Evolutionary conservation across 2,888 invertebrate species (phyloP).

Genomic region (Malthinus flaveolus): DNA sequence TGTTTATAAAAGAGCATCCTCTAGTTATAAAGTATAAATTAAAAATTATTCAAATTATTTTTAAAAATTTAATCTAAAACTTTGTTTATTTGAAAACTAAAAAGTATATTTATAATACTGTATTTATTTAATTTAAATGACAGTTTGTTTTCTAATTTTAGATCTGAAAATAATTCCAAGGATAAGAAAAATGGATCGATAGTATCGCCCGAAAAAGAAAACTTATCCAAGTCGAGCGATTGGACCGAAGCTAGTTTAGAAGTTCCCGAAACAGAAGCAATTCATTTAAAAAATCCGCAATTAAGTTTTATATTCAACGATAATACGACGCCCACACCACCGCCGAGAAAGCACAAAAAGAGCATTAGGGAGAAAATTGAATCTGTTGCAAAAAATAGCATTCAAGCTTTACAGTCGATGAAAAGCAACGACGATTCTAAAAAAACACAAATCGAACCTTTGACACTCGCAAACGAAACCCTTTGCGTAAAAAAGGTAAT

Average conservation of each 20-base stretch:
- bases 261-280: slow-evolving; percentile 52
- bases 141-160: slow-evolving; percentile 30
- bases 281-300: slow-evolving; percentile 47
- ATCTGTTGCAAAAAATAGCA: slow-evolving; percentile 46
- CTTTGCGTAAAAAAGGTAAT: slow-evolving; percentile 50
- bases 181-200: slow-evolving; percentile 23
- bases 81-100: no score
- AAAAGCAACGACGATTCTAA: slow-evolving; percentile 32
- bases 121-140: background rate
- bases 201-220: slow-evolving; percentile 8
- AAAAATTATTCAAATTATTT: no score
- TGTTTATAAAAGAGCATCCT: no score
- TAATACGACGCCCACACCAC: slow-evolving; percentile 49
- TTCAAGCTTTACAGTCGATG: slow-evolving; percentile 45
- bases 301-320: slow-evolving; percentile 48
- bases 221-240: slow-evolving; percentile 50
- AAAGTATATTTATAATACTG: no score
- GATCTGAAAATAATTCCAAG: slow-evolving; percentile 38
- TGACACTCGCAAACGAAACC: slow-evolving; percentile 47
- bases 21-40: no score
- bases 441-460: slow-evolving; percentile 20
- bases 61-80: no score
- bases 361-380: slow-evolving; percentile 49
- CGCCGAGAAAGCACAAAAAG: slow-evolving; percentile 50
- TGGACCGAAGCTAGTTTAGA: slow-evolving; percentile 61